Percentiles rank a stretch among this genome's conserved stretches.
Evolutionary conservation across 2,113 vertebrate species (phyloP).

Genomic region (Orientallactaga bullata): DNA sequence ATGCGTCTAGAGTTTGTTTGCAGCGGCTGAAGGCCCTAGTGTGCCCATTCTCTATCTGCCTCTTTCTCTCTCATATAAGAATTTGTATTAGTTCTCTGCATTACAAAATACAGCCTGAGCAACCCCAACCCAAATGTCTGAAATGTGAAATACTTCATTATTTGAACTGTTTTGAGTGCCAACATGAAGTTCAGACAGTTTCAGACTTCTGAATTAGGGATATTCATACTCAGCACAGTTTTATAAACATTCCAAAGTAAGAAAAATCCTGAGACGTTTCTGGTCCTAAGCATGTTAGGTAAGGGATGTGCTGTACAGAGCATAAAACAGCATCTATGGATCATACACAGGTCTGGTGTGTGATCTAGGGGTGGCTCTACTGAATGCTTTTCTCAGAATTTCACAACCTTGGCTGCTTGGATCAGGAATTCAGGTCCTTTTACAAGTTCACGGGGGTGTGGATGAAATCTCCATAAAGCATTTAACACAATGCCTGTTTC

Average conservation of each 20-base stretch:
- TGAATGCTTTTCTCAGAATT: neutral
- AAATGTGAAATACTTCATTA: neutral
- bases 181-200: neutral
- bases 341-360: neutral
- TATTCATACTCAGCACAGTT: neutral
- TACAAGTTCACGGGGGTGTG: neutral
- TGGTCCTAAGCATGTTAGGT: neutral
- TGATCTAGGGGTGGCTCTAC: neutral
- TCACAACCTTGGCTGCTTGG: neutral
- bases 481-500: neutral
- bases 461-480: neutral
- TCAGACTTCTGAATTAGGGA: neutral
- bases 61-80: neutral
- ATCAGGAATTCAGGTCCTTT: neutral
- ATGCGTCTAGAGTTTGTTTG: no score
- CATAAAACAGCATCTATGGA: neutral
- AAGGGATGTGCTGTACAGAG: neutral
- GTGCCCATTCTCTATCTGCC: no score
- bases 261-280: neutral
- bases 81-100: neutral
- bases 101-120: slow-evolving; percentile 6
- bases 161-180: neutral
- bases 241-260: neutral
- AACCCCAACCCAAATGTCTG: neutral
- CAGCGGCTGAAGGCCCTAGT: no score